phyloP scores from a whole-genome alignment of 2,113 vertebrate genomes.

The Heterocephalus glaber region DNA sequence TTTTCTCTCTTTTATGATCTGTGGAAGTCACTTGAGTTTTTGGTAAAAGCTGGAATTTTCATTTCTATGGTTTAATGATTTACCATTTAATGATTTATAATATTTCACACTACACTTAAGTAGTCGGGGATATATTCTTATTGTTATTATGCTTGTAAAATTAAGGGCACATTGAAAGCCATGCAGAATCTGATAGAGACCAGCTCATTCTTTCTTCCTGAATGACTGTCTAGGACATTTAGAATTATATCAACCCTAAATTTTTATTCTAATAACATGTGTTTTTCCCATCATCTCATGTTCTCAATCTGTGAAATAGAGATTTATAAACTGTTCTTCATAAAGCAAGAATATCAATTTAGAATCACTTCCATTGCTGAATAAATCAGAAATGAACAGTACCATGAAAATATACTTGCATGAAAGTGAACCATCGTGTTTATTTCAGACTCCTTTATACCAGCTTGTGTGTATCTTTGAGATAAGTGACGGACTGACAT shows the following conservation, averaged over 20 bases:
- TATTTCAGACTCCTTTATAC: background rate
- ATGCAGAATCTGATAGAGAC: background rate
- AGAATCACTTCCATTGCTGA: background rate
- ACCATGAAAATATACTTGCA: background rate
- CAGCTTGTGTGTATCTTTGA: background rate
- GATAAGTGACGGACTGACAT: background rate
- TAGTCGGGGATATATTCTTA: background rate
- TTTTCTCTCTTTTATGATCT: background rate
- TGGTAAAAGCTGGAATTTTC: constrained; percentile 50
- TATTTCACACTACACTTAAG: constrained; percentile 38
- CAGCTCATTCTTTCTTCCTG: background rate
- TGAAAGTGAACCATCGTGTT: background rate
- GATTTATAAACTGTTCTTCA: constrained; percentile 27
- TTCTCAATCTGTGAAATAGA: background rate
- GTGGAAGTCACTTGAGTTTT: constrained; percentile 16
- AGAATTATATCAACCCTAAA: background rate
- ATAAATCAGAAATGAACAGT: background rate
- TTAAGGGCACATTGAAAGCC: background rate
- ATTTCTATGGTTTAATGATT: constrained; percentile 25
- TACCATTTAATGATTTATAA: background rate
- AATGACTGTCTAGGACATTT: background rate
- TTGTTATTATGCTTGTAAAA: constrained; percentile 7
- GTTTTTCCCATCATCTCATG: background rate
- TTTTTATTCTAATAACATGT: background rate
- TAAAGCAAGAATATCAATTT: background rate